These are phyloP conservation scores for Papilio protenor DNA, from an alignment of 2,888 invertebrate genomes.

Conservation along the genomic window DNA sequence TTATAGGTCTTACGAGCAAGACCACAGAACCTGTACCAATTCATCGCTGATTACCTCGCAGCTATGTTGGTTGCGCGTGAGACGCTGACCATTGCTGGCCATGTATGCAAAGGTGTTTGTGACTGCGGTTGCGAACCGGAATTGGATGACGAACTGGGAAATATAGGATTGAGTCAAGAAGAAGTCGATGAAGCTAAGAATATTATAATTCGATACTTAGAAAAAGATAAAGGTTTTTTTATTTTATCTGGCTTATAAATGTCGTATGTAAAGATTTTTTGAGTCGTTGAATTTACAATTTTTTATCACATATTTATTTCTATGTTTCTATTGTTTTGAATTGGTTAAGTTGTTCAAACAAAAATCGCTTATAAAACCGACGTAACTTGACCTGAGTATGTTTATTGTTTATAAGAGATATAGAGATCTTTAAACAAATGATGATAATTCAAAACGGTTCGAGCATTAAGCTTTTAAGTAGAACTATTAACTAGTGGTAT, in stretches of 20 bases:
- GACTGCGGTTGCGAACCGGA: conserved; percentile 56
- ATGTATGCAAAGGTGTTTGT: conserved; percentile 58
- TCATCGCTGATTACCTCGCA: conserved; percentile 88
- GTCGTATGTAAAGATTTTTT: too few species aligned
- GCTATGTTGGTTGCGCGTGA: conserved; percentile 87
- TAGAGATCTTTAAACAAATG: too few species aligned
- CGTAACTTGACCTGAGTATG: background rate
- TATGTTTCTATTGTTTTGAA: background rate
- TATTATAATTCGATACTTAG: conserved; percentile 59
- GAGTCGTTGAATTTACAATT: too few species aligned
- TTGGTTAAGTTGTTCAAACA: background rate
- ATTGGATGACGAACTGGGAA: conserved; percentile 58
- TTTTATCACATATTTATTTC: too few species aligned
- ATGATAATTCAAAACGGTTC: too few species aligned
- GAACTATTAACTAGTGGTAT: background rate
- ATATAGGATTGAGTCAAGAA: conserved; percentile 58
- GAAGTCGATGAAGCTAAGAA: conserved; percentile 53
- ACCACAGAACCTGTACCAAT: conserved; percentile 86
- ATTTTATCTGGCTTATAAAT: background rate
- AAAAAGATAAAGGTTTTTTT: conserved; percentile 54
- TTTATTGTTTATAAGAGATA: background rate
- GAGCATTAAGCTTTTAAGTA: background rate
- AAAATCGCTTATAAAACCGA: background rate
- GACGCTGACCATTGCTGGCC: conserved; percentile 68
- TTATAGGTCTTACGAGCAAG: conserved; percentile 86